Evolutionary conservation across 2,113 vertebrate species (phyloP).

Genomic region (Scopus umbretta): DNA sequence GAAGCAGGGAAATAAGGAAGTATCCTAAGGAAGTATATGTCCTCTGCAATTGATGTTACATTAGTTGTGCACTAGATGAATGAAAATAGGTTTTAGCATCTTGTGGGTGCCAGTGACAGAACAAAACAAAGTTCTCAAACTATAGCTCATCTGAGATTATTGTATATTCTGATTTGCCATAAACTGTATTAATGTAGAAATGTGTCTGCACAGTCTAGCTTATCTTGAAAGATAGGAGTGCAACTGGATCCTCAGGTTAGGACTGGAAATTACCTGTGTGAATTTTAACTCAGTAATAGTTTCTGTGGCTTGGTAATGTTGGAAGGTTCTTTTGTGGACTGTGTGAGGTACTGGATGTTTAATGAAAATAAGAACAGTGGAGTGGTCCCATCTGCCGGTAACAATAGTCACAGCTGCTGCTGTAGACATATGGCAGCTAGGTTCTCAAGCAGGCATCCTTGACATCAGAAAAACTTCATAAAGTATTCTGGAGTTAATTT

Average conservation of each 20-base stretch:
- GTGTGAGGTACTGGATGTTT: not conserved
- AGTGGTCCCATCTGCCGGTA: not conserved
- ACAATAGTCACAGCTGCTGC: not conserved
- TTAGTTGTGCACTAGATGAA: not conserved
- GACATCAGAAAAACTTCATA: not conserved
- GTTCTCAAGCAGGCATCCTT: not conserved
- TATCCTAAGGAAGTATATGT: not conserved
- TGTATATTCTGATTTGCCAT: not conserved
- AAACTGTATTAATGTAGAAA: fast-evolving
- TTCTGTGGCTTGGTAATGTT: not conserved
- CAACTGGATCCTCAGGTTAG: not conserved
- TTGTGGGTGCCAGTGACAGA: not conserved
- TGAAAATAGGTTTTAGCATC: not conserved
- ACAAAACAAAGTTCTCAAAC: not conserved
- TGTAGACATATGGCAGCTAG: not conserved
- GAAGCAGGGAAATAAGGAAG: not conserved
- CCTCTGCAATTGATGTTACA: not conserved
- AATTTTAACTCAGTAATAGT: not conserved
- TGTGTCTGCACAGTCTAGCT: not conserved
- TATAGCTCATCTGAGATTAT: fast-evolving
- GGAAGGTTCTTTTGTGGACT: not conserved
- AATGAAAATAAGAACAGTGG: not conserved
- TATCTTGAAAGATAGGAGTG: not conserved
- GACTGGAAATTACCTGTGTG: not conserved
- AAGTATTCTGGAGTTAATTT: not conserved